Conservation (phyloP, 1,140 invertebrate species). For the Meloidogyne chitwoodi region DNA sequence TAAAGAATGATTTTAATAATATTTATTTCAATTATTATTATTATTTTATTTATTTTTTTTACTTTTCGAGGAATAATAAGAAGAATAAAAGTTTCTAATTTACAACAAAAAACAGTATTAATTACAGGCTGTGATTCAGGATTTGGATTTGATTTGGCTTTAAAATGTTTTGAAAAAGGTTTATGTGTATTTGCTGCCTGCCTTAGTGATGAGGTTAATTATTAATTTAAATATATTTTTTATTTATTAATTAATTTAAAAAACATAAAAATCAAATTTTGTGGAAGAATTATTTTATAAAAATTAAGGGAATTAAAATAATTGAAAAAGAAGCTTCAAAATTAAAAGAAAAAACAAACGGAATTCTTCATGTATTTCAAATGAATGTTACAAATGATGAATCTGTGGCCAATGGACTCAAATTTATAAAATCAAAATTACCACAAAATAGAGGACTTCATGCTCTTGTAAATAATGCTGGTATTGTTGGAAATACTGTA, state of each 20-base stretch:
- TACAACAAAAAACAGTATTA: conserved; percentile 32
- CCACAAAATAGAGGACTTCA: conserved; percentile 15
- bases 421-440: conserved; percentile 30
- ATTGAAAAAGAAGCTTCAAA: conserved; percentile 3
- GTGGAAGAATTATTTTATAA: neutral
- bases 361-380: conserved; percentile 24
- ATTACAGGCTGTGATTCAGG: conserved; percentile 36
- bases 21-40: neutral
- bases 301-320: neutral
- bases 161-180: conserved; percentile 33
- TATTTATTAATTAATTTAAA: too few relatives aligned
- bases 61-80: neutral
- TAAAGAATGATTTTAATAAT: too few relatives aligned
- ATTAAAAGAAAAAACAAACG: conserved; percentile 8
- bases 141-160: conserved; percentile 33
- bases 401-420: conserved; percentile 32
- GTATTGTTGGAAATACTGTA: conserved; percentile 24
- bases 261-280: too few relatives aligned
- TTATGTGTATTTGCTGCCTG: conserved; percentile 44
- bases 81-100: conserved; percentile 12
- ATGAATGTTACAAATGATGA: conserved; percentile 29
- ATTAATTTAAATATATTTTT: neutral
- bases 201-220: conserved; percentile 25
- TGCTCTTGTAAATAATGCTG: conserved; percentile 36
- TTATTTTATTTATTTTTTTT: neutral